Base-by-base conservation (phyloP, 2,888 invertebrate genomes). In the Andrena marginata region DNA sequence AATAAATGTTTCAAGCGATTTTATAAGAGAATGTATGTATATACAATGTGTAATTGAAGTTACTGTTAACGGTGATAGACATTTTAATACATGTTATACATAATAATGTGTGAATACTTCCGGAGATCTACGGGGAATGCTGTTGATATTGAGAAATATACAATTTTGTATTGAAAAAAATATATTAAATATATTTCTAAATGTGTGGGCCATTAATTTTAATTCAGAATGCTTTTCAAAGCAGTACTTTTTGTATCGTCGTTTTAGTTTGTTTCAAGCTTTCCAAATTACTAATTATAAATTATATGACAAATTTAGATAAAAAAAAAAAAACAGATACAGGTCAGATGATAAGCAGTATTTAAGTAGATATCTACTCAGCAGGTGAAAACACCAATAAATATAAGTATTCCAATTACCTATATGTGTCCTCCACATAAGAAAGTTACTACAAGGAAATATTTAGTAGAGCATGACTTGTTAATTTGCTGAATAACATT, bases 381-480 rank as follows among this genome's bases (percentile, higher is more conserved):
- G 42, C 29, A 74, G 68, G 60, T 77, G 76, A 77, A 86, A 69
- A 49, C 48, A 13, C 31, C 31, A 70, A 72, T 26, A 56, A 23
- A 56, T 10, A 23, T 20, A 56, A 56, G 23, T 56, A 10, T 23
- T 26, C 20, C 20, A 20, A 62, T 74, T 80, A 64, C n/a, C 65
- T 65, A 54, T 35, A 75, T 85, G 68, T 81, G 67, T 82, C 68
- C 82, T 82, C 77, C 60, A 54, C 49, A 42, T 56, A 71, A 54
- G 54, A 75, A 67, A 84, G 71, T 69, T 67, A 63, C 13, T 56
- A 26, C 48, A 60, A 63, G 13, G 77, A 68, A 68, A 82, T 84
- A 88, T 16, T 16, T 42, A 42, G 48, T 76, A 67, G 80, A 83
- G 74, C 83, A 80, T 85, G 82, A 83, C 80, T 80, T 56, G 64